These are phyloP conservation scores for Takifugu flavidus DNA, from an alignment of 2,113 vertebrate genomes.

Conservation along the genomic window DNA sequence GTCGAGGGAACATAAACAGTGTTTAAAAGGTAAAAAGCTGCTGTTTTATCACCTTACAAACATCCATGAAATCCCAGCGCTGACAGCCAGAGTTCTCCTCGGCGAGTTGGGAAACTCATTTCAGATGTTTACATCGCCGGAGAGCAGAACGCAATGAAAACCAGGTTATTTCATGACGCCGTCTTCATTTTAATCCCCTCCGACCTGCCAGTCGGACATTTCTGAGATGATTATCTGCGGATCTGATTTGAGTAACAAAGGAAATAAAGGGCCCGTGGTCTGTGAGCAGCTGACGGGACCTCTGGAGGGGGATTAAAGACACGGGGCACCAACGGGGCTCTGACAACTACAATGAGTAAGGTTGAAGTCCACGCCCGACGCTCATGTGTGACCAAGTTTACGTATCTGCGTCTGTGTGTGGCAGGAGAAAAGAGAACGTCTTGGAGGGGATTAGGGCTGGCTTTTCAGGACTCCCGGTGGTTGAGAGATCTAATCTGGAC, in stretches of 20 bases:
- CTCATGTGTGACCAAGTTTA: slow-evolving; percentile 8
- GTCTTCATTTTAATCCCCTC: slow-evolving; percentile 43
- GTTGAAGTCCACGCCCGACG: slow-evolving; percentile 30
- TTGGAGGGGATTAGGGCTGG: slow-evolving; percentile 65
- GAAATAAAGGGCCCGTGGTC: slow-evolving; percentile 29
- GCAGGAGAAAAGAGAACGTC: slow-evolving; percentile 55
- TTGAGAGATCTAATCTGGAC: slow-evolving; percentile 67
- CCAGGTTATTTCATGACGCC: slow-evolving; percentile 27
- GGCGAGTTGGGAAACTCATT: slow-evolving; percentile 22
- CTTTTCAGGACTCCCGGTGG: slow-evolving; percentile 63
- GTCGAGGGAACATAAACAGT: slow-evolving; percentile 9
- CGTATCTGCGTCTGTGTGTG: slow-evolving; percentile 40
- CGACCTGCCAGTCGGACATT: slow-evolving; percentile 32
- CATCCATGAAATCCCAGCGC: background rate
- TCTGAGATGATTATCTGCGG: slow-evolving; percentile 50
- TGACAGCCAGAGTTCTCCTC: slow-evolving; percentile 18
- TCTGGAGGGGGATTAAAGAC: slow-evolving; percentile 59
- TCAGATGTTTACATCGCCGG: slow-evolving; percentile 48
- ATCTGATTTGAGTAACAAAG: slow-evolving; percentile 67
- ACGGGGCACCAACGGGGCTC: slow-evolving; percentile 38
- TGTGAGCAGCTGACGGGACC: slow-evolving; percentile 48
- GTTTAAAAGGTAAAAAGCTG: background rate
- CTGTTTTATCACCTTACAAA: slow-evolving; percentile 2
- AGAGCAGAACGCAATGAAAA: slow-evolving; percentile 34
- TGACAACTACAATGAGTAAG: slow-evolving; percentile 42